phyloP scores from a whole-genome alignment of 2,888 invertebrate genomes.

The Apocheima hispidaria region DNA sequence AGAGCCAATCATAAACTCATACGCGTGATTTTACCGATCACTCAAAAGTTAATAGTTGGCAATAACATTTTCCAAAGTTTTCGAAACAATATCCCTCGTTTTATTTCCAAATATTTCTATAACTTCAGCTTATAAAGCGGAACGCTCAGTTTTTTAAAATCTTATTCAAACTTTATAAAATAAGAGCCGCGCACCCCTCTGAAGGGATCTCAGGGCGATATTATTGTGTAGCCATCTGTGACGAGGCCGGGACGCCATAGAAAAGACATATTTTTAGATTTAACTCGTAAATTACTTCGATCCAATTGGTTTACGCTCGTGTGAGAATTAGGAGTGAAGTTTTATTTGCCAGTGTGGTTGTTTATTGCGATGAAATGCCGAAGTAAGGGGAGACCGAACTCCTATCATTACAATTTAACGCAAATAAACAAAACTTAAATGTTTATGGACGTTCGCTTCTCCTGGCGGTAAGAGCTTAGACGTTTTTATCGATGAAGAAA shows the following conservation, averaged over 20 bases:
- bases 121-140: too few relatives aligned
- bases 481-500: neutral
- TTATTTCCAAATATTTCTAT: slow-evolving; percentile 62
- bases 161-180: slow-evolving; percentile 86
- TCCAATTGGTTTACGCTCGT: slow-evolving; percentile 84
- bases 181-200: slow-evolving; percentile 74
- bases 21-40: neutral
- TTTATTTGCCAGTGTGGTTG: slow-evolving; percentile 78
- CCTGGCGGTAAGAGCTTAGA: too few relatives aligned
- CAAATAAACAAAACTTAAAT: slow-evolving; percentile 21
- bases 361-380: slow-evolving; percentile 57
- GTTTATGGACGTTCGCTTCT: neutral
- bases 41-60: slow-evolving; percentile 39
- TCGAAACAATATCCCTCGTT: slow-evolving; percentile 60
- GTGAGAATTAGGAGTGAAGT: slow-evolving; percentile 77
- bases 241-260: slow-evolving; percentile 76
- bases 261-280: slow-evolving; percentile 85
- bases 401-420: slow-evolving; percentile 35
- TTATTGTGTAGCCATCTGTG: slow-evolving; percentile 86
- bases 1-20: too few relatives aligned
- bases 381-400: slow-evolving; percentile 28
- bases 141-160: slow-evolving; percentile 80
- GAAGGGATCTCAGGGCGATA: slow-evolving; percentile 70
- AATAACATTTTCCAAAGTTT: slow-evolving; percentile 56
- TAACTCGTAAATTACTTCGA: slow-evolving; percentile 84